These are phyloP conservation scores for Unio pictorum DNA, from an alignment of 2,888 invertebrate species.

Conservation along the genomic window DNA sequence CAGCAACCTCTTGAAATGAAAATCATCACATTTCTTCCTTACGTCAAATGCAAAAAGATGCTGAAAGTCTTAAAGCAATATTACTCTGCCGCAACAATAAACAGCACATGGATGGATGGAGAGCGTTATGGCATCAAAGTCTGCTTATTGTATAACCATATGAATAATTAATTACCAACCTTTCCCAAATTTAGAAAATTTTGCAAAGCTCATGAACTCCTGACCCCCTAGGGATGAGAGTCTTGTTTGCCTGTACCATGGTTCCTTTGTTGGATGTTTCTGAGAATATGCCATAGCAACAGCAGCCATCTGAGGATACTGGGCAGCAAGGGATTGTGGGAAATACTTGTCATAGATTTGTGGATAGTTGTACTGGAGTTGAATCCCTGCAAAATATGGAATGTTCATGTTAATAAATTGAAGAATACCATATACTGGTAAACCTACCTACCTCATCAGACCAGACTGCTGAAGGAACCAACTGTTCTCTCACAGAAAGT, in stretches of 20 bases:
- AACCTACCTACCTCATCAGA: no score
- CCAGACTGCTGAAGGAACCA: no score
- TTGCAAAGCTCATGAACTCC: slow-evolving; percentile 87
- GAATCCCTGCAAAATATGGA: slow-evolving; percentile 71
- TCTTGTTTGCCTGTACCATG: slow-evolving; percentile 79
- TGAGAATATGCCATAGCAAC: slow-evolving; percentile 4
- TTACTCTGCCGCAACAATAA: no score
- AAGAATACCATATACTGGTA: no score
- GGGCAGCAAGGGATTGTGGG: slow-evolving; percentile 75
- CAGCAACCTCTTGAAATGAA: no score
- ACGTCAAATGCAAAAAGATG: no score
- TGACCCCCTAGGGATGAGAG: slow-evolving; percentile 77
- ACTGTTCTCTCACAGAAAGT: no score
- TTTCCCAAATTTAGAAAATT: slow-evolving; percentile 83
- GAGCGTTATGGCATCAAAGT: no score
- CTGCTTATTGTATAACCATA: no score
- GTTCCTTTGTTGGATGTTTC: slow-evolving; percentile 69
- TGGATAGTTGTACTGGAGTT: slow-evolving; percentile 87
- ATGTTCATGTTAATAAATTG: background rate
- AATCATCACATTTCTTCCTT: no score
- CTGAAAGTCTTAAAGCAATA: no score
- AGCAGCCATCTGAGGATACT: slow-evolving; percentile 58
- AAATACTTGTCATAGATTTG: slow-evolving; percentile 80
- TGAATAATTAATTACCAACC: slow-evolving; percentile 66
- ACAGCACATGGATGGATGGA: no score